These are phyloP conservation scores for Micrasema minimum DNA, from an alignment of 1,140 invertebrate species.

Conservation along the genomic window DNA sequence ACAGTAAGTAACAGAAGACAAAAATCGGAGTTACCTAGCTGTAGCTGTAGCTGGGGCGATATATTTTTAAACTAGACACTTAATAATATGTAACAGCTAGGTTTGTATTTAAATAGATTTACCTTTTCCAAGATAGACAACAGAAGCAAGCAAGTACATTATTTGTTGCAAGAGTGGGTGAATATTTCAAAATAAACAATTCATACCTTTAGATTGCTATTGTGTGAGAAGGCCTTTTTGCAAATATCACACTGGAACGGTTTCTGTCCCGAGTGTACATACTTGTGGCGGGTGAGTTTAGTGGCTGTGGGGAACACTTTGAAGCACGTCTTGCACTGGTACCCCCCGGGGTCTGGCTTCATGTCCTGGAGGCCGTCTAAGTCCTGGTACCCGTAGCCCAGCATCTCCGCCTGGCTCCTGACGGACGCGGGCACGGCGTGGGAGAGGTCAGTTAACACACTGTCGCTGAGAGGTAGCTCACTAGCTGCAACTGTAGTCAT, in stretches of 20 bases:
- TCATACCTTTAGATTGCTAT: constrained; percentile 52
- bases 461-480: constrained; percentile 45
- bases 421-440: constrained; percentile 44
- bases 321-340: constrained; percentile 49
- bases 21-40: too few relatives aligned
- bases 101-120: too few relatives aligned
- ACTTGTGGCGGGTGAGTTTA: constrained; percentile 45
- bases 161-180: too few relatives aligned
- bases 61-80: too few relatives aligned
- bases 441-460: constrained; percentile 44
- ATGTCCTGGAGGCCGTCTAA: constrained; percentile 36
- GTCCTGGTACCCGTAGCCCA: constrained; percentile 36
- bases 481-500: constrained; percentile 35
- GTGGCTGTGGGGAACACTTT: constrained; percentile 48
- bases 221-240: constrained; percentile 51
- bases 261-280: constrained; percentile 49
- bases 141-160: too few relatives aligned
- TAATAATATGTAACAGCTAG: too few relatives aligned
- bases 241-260: constrained; percentile 50
- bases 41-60: too few relatives aligned
- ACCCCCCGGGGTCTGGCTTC: constrained; percentile 38
- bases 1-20: too few relatives aligned
- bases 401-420: constrained; percentile 40
- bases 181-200: too few relatives aligned
- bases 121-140: too few relatives aligned